phyloP scores from a whole-genome alignment of 2,797 vertebrate species.

The Carapus acus region DNA sequence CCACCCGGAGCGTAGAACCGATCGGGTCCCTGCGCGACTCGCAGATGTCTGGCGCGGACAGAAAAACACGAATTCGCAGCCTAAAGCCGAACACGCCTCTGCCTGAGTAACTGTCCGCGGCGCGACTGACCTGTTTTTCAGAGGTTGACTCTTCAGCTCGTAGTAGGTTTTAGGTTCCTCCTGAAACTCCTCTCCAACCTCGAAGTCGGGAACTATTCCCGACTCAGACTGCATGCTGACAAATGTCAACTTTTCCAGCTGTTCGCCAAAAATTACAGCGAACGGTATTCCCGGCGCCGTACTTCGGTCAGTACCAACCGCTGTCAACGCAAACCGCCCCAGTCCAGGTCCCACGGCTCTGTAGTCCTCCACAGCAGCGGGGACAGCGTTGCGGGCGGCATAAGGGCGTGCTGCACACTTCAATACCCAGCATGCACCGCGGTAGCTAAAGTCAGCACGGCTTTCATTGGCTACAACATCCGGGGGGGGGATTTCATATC shows the following conservation, averaged over 20 bases:
- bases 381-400: background rate
- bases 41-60: slow-evolving; percentile 4
- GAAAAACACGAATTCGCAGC: slow-evolving; percentile 45
- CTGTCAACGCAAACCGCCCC: slow-evolving; percentile 58
- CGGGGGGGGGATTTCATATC: slow-evolving; percentile 15
- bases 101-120: slow-evolving; percentile 61
- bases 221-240: slow-evolving; percentile 89
- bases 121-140: slow-evolving; percentile 88
- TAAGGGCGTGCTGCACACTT: slow-evolving; percentile 49
- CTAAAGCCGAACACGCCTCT: slow-evolving; percentile 47
- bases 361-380: slow-evolving; percentile 68
- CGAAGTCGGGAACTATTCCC: slow-evolving; percentile 94
- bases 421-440: slow-evolving; percentile 64
- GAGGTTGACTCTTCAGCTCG: slow-evolving; percentile 94
- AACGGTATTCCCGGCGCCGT: slow-evolving; percentile 47
- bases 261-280: slow-evolving; percentile 24
- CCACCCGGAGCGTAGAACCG: slow-evolving; percentile 15
- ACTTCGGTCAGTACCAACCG: slow-evolving; percentile 48
- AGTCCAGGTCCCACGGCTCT: slow-evolving; percentile 52
- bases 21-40: slow-evolving; percentile 16
- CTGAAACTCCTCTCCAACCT: slow-evolving; percentile 90
- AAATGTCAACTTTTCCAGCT: slow-evolving; percentile 54
- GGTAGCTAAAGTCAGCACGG: slow-evolving; percentile 69
- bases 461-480: slow-evolving; percentile 59
- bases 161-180: slow-evolving; percentile 97